Percentiles rank a stretch among this genome's conserved stretches.
Evolutionary conservation across 2,113 vertebrate genomes (phyloP).

Genomic region (Setophaga kirtlandii): DNA sequence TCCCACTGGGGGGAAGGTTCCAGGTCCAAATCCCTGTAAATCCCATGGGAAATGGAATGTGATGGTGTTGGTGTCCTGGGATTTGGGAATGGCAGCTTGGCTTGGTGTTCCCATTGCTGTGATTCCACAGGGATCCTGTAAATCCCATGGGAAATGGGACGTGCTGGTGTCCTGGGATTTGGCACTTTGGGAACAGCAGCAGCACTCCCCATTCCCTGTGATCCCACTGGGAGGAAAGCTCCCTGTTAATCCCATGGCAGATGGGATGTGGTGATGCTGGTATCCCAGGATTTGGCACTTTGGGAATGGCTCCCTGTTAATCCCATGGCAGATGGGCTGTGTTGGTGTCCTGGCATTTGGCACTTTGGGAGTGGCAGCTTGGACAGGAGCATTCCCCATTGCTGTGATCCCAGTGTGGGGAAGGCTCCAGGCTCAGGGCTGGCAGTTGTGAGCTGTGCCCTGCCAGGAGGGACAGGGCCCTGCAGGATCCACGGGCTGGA

Average conservation of each 20-base stretch:
- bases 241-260: accelerated
- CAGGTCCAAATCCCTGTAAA: too few relatives aligned
- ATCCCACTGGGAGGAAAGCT: too few relatives aligned
- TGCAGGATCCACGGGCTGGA: not conserved
- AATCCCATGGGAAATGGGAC: too few relatives aligned
- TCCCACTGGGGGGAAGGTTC: too few relatives aligned
- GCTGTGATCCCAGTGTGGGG: too few relatives aligned
- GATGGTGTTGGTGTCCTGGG: too few relatives aligned
- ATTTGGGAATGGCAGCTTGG: too few relatives aligned
- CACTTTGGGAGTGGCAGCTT: not conserved
- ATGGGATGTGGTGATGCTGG: accelerated
- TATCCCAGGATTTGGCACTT: not conserved
- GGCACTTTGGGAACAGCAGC: not conserved
- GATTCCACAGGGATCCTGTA: too few relatives aligned
- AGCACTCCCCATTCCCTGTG: not conserved
- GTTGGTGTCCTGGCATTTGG: not conserved
- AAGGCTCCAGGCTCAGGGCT: not conserved
- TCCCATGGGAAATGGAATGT: too few relatives aligned
- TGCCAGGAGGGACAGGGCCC: not conserved
- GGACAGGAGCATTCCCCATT: too few relatives aligned
- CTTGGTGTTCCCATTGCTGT: too few relatives aligned
- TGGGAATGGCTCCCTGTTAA: not conserved
- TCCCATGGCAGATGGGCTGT: not conserved
- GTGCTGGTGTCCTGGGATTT: too few relatives aligned
- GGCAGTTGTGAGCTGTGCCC: not conserved